phyloP scores from a whole-genome alignment of 2,888 invertebrate genomes.

The Eupithecia pulchellata region DNA sequence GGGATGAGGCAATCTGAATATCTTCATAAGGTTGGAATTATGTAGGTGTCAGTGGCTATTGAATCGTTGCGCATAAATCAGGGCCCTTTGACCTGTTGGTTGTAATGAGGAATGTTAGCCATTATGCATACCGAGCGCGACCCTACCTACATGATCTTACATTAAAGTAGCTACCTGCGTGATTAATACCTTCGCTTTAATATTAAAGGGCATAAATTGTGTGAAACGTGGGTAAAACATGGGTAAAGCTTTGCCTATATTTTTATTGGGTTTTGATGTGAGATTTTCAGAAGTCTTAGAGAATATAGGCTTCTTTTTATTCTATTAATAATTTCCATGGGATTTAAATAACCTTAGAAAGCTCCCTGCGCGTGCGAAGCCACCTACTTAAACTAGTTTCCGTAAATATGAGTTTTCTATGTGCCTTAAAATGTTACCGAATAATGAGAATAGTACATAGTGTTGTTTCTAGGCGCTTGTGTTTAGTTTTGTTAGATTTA shows the following conservation, averaged over 20 bases:
- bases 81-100: conserved; percentile 26
- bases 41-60: conserved; percentile 32
- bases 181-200: conserved; percentile 17
- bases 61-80: conserved; percentile 32
- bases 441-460: no score
- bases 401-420: no score
- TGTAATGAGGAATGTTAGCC: conserved; percentile 28
- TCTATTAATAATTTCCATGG: neutral
- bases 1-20: conserved; percentile 50
- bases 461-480: no score
- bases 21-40: conserved; percentile 33
- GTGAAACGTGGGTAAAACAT: conserved; percentile 5
- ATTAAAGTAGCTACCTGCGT: conserved; percentile 8
- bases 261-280: neutral
- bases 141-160: conserved; percentile 17
- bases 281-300: no score
- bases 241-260: neutral
- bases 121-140: conserved; percentile 24
- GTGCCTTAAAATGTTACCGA: no score
- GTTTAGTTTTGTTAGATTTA: no score
- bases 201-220: conserved; percentile 9
- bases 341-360: neutral
- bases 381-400: neutral
- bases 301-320: neutral
- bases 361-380: neutral